phyloP scores from a whole-genome alignment of 2,888 invertebrate genomes.

The Crocallis elinguaria region DNA sequence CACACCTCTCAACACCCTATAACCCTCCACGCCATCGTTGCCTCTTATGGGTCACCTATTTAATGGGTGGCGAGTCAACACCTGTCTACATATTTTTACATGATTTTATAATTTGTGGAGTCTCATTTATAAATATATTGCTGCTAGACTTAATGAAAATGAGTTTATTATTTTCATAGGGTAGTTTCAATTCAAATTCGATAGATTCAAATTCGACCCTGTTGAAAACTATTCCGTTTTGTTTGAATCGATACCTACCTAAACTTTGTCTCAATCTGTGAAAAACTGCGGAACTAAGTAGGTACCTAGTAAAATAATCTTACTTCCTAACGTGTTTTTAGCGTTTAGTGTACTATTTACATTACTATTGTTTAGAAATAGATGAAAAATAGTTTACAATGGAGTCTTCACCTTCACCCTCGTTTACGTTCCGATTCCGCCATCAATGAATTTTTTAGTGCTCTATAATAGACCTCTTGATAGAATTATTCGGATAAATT shows the following conservation, averaged over 20 bases:
- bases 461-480: slow-evolving; percentile 25
- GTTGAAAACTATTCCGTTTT: background rate
- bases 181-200: background rate
- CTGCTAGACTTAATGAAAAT: too few relatives aligned
- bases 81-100: too few relatives aligned
- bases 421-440: slow-evolving; percentile 49
- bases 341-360: background rate
- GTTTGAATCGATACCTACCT: background rate
- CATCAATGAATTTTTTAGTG: slow-evolving; percentile 51
- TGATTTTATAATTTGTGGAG: too few relatives aligned
- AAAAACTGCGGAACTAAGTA: background rate
- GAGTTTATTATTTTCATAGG: too few relatives aligned
- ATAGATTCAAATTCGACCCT: background rate
- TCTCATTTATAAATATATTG: too few relatives aligned
- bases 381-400: slow-evolving; percentile 5
- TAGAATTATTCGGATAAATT: slow-evolving; percentile 45
- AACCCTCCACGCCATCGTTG: too few relatives aligned
- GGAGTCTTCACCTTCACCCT: slow-evolving; percentile 12
- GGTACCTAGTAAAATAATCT: background rate
- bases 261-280: background rate
- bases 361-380: slow-evolving; percentile 1
- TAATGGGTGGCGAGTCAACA: too few relatives aligned
- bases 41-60: too few relatives aligned
- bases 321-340: slow-evolving; percentile 15
- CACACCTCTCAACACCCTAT: too few relatives aligned